Evolutionary conservation across 2,797 vertebrate genomes (phyloP), one percentile per base, ranked within the genome.

Genomic region (Aplochiton taeniatus): DNA sequence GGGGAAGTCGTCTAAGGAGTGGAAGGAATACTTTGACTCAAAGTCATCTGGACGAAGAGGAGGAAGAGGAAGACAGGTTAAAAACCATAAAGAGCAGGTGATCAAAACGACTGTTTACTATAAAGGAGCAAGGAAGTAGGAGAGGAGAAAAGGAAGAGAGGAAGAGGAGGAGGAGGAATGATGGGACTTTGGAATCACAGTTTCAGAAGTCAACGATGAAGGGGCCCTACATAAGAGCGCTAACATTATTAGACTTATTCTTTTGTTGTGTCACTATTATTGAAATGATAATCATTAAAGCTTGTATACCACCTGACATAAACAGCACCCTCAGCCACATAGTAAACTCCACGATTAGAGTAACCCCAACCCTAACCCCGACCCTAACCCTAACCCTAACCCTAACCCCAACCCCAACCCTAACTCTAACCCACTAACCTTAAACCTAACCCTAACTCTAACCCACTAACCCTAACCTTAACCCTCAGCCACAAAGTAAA

Each of bases 21-120:
- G 97, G 77, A 98, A 98, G 31, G 95, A 96, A 73, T 97, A 98
- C 83, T 95, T 98, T 65, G 97, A 96, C 83, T 98, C 97, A 88
- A 98, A 98, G 70, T 98, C 97, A 83, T 98, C 97, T 98, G 83
- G 1, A 54, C 3, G 65, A 74, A 63, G 42, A 44, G 57, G 56
- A 8, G 10, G 48, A 16, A 10, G 17, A 66, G 18, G 11, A 13
- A 48, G n/a, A 55, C 4, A 0, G 14, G 19, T 45, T 12, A 18
- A n/a, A 9, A 11, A 1, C 44, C 9, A 61, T 45, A 53, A 31
- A 11, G 17, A 16, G 42, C 19, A 12, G 42, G 19, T 12, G 49
- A 14, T 54, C 10, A 46, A 12, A 44, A 55, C 18, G 13, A 19
- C 13, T 11, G 10, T 3, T 48, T 48, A 3, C 46, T 48, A 48